Evolutionary conservation across 2,113 vertebrate genomes (phyloP), one percentile per base, ranked within the genome.

Genomic region (Dromas ardeola): DNA sequence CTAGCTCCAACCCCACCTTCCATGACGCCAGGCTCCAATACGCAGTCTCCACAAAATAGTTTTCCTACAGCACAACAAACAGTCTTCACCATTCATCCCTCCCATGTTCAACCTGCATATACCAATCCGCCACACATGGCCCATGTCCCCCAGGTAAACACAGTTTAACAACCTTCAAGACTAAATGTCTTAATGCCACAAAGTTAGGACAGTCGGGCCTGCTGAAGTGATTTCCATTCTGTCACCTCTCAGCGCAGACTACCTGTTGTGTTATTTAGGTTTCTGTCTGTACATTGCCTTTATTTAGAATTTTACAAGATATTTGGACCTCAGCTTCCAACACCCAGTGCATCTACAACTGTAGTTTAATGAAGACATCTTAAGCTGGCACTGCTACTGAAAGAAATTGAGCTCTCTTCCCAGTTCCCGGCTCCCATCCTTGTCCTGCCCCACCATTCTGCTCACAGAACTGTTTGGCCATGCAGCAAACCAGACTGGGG

Each of bases 21-120:
- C 97, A 99, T 99, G 99, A 99, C 99, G 89, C 99, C 99, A 25
- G 99, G 99, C 89, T 99, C 99, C 93, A 99, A 99, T 77, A 99
- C 99, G 65, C 99, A 99, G 98, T 99, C 99, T 79, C 99, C 99
- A 82, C 99, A 99, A 98, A 99, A 98, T 91, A 99, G 98, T 90
- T 99, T 99, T 98, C 99, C 99, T 89, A 96, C 99, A 59, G 99
- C 99, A 95, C 99, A 99, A 94, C 99, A 99, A 98, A 98, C 99
- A 3, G 99, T 99, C 94, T 99, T 98, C 86, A 99, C 99, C 85
- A 99, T 99, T 97, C 99, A 99, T 96, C 99, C 99, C 53, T 99
- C 99, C 98, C 99, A 99, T 90, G 98, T 99, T 96, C 99, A 99
- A 98, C 99, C 99, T 86, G 99, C 99, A 83, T 99, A 99, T 97